Evolutionary conservation across 2,113 vertebrate genomes (phyloP).

Genomic region (Pachyramphus minor): DNA sequence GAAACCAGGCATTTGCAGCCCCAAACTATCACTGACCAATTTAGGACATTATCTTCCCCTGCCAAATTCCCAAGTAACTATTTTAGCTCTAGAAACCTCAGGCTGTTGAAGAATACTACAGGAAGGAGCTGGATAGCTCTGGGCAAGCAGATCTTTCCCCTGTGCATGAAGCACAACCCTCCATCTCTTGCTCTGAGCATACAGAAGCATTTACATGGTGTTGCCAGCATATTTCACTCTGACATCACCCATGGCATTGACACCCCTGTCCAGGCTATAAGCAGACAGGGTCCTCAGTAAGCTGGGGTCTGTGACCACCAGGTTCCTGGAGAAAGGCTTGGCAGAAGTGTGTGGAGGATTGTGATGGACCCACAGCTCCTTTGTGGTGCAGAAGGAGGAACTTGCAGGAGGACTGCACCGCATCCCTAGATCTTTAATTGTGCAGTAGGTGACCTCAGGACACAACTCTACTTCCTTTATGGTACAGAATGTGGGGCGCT

Average conservation of each 20-base stretch:
- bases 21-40: not conserved
- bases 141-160: not conserved
- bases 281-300: not conserved
- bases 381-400: slow-evolving; percentile 33
- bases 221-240: not conserved
- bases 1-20: not conserved
- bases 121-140: not conserved
- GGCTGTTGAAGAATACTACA: not conserved
- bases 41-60: not conserved
- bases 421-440: not conserved
- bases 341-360: not conserved
- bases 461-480: slow-evolving; percentile 42
- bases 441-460: slow-evolving; percentile 44
- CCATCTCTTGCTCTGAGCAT: not conserved
- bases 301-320: not conserved
- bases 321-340: not conserved
- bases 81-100: not conserved
- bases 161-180: fast-evolving
- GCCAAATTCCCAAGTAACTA: not conserved
- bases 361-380: slow-evolving; percentile 27
- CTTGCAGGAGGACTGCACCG: not conserved
- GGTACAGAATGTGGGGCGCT: not conserved
- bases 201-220: not conserved
- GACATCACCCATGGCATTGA: not conserved
- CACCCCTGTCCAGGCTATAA: slow-evolving; percentile 27